phyloP scores from a whole-genome alignment of 2,113 vertebrate species.

The Macaca mulatta region DNA sequence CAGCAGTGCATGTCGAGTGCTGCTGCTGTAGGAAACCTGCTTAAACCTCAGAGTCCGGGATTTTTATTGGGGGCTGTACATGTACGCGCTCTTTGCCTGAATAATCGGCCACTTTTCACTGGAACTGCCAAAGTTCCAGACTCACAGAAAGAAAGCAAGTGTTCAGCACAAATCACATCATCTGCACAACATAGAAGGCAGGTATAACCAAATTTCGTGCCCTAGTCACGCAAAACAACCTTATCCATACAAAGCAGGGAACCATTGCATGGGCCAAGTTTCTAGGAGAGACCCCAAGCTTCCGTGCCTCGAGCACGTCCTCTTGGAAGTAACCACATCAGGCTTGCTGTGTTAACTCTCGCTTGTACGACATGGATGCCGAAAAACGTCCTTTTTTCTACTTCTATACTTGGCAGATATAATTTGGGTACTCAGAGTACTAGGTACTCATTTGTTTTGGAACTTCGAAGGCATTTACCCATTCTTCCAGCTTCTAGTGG shows the following conservation, averaged over 20 bases:
- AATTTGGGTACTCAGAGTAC: neutral
- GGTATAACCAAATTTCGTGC: neutral
- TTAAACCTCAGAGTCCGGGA: neutral
- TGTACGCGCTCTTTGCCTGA: neutral
- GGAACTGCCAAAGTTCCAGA: neutral
- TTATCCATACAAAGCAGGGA: neutral
- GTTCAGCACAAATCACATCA: neutral
- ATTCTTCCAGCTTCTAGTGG: neutral
- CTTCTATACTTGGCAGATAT: neutral
- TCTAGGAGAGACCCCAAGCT: neutral
- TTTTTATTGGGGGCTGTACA: neutral
- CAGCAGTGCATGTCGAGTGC: rapidly evolving
- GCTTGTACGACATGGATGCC: neutral
- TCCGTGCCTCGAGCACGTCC: neutral
- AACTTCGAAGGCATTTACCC: neutral
- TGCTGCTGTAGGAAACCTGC: neutral
- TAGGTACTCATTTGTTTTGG: neutral
- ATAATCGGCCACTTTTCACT: no score
- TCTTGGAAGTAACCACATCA: neutral
- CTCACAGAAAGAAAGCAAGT: neutral
- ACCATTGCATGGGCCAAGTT: neutral
- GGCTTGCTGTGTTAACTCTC: neutral
- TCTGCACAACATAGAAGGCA: neutral
- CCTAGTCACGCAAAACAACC: neutral
- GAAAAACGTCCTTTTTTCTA: neutral